Base-by-base conservation (phyloP, 2,888 invertebrate species). In the Shargacucullia verbasci region DNA sequence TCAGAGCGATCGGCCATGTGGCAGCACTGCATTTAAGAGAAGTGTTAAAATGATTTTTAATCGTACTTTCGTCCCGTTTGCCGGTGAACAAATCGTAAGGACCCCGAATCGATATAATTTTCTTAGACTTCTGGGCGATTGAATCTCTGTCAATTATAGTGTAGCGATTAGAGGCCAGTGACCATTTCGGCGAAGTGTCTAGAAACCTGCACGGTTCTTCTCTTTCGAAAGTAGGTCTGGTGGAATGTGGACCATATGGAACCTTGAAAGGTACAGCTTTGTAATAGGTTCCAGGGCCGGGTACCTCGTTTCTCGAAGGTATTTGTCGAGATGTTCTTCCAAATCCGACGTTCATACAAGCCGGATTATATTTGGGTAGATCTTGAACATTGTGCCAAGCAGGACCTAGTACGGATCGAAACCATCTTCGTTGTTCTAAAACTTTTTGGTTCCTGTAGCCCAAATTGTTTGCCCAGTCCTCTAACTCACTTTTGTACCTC, bases 41-140 rank as follows among this genome's bases (percentile, higher is more conserved):
- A 7, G 84, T 88, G 11, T 85, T 88, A 56, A 95, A 95, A 79
- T 95, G 91, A 72, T 95, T 95, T 76, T 94, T 95, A 11, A 95
- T 94, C 0, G 94, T 90, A 3, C 82, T 87, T 0, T 70, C 85
- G 65, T 95, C 94, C 43, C 95, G 84, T 29, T 86, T 86, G 0
- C 95, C 95, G 0, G 95, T 94, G 64, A 92, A 93, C 0, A 93
- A 75, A 45, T 92, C 90, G 60, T 93, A 94, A 0, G 93, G 93
- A 0, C 93, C 92, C 29, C 88, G 79, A 14, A 81, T 63, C 0
- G 93, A 92, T 2, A 92, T 86, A 0, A 90, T 0, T 65, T 89
- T 92, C 1, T 87, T 88, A 0, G 90, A 73, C 75, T 87, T 91
- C 58, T 87, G 74, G 20, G 88, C 90, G 20, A 92, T 88, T 44